Evolutionary conservation across 2,888 invertebrate species (phyloP).

Genomic region (Tubulanus polymorphus): DNA sequence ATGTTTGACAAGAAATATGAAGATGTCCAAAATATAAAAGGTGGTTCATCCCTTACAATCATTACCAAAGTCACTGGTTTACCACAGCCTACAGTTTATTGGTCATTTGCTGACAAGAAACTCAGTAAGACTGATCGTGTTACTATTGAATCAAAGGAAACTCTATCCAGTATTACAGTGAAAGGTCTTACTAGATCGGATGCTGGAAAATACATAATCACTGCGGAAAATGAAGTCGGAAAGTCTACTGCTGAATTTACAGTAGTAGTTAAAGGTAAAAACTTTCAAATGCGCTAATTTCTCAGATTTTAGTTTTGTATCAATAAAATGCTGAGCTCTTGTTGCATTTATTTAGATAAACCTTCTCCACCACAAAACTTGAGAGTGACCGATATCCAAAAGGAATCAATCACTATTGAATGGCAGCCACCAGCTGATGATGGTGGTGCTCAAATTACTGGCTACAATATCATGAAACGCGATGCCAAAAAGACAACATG

Average conservation of each 20-base stretch:
- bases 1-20: conserved; percentile 43
- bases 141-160: conserved; percentile 38
- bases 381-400: conserved; percentile 27
- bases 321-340: too few relatives aligned
- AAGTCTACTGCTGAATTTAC: conserved; percentile 51
- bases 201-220: conserved; percentile 68
- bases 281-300: too few relatives aligned
- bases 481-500: conserved; percentile 54
- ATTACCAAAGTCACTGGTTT: conserved; percentile 44
- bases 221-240: conserved; percentile 79
- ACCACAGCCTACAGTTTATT: conserved; percentile 42
- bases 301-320: too few relatives aligned
- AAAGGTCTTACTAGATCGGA: conserved; percentile 41
- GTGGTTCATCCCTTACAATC: conserved; percentile 38
- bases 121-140: conserved; percentile 57
- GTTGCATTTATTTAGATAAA: conserved; percentile 24
- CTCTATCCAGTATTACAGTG: conserved; percentile 36
- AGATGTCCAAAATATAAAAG: conserved; percentile 41
- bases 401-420: conserved; percentile 27
- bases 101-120: conserved; percentile 53
- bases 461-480: conserved; percentile 75
- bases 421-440: conserved; percentile 56
- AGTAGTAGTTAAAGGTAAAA: conserved; percentile 38
- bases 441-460: conserved; percentile 74
- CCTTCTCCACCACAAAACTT: conserved; percentile 55